Conservation (phyloP, 2,797 vertebrate genomes). For the Crocodylus rhombifer region DNA sequence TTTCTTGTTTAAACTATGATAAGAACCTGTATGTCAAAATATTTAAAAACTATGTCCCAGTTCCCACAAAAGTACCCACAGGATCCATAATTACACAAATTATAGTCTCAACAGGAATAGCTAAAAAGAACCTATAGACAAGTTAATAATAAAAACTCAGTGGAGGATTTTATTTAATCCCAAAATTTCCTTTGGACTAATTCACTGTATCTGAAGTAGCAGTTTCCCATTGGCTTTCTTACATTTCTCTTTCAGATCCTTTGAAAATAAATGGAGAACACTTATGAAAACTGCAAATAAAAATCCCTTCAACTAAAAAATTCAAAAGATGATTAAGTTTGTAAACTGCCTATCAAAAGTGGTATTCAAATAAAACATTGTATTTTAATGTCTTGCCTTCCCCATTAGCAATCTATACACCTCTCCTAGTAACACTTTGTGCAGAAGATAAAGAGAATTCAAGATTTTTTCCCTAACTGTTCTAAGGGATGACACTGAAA, state of each 20-base stretch:
- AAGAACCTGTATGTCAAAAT: neutral
- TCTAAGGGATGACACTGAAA: neutral
- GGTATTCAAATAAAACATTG: neutral
- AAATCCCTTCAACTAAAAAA: neutral
- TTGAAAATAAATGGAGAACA: neutral
- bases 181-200: neutral
- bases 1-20: neutral
- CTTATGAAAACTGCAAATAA: neutral
- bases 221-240: neutral
- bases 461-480: neutral
- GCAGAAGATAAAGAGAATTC: neutral
- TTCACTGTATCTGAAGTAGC: neutral
- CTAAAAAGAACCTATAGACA: fast-evolving
- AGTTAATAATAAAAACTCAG: neutral
- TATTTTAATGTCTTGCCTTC: neutral
- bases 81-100: fast-evolving
- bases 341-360: neutral
- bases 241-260: neutral
- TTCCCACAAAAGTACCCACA: neutral
- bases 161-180: neutral
- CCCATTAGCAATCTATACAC: neutral
- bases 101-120: neutral
- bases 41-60: neutral
- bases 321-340: neutral
- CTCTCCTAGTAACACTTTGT: neutral